These are phyloP conservation scores for Agrotis puta DNA, from an alignment of 2,888 invertebrate species.

Conservation along the genomic window DNA sequence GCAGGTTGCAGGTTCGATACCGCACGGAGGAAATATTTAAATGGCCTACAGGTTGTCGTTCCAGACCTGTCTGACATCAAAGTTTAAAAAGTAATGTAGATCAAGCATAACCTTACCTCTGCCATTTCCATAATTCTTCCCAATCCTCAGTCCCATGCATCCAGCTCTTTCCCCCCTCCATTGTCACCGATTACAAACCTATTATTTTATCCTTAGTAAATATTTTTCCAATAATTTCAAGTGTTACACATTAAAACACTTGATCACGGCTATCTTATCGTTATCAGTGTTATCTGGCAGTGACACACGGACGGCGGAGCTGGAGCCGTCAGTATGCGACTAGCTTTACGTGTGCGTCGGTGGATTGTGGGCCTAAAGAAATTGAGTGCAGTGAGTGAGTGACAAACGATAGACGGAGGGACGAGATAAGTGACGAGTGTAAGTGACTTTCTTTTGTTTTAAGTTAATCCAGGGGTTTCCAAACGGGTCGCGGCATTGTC, in stretches of 20 bases:
- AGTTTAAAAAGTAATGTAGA: no score
- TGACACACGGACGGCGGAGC: constrained; percentile 44
- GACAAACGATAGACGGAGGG: constrained; percentile 19
- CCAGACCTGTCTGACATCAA: no score
- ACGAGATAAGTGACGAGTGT: constrained; percentile 37
- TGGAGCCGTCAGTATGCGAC: constrained; percentile 47
- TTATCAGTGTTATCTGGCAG: constrained; percentile 59
- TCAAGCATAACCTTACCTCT: no score
- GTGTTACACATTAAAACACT: constrained; percentile 44
- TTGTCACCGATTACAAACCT: background rate
- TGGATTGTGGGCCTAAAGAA: constrained; percentile 3
- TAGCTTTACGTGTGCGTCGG: constrained; percentile 20
- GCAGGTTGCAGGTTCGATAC: no score
- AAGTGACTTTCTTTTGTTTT: constrained; percentile 44
- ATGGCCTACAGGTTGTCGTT: no score
- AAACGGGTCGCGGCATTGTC: no score
- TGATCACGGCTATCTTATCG: constrained; percentile 58
- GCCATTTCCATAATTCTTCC: background rate
- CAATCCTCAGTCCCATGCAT: background rate
- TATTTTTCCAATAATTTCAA: constrained; percentile 52
- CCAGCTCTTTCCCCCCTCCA: background rate
- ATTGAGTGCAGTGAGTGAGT: constrained; percentile 25
- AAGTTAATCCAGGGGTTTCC: background rate
- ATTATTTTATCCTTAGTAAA: constrained; percentile 18
- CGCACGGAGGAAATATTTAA: no score